Base-by-base conservation (phyloP, 2,888 invertebrate species). In the Agapetus fuscipes region DNA sequence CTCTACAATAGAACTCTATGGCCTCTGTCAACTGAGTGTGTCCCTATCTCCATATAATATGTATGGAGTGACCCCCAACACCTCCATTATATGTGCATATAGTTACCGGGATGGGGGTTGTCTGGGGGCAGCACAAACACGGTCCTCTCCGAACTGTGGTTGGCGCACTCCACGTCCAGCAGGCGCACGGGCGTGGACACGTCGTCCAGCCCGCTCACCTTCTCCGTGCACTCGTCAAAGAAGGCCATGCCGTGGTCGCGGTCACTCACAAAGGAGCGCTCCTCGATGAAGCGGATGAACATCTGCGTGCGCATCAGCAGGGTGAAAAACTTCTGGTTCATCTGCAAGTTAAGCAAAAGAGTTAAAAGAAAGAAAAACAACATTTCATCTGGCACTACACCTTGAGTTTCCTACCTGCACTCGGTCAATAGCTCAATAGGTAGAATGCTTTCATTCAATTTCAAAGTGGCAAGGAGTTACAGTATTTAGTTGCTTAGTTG, bases 231-330 rank as follows among this genome's bases (percentile, higher is more conserved):
- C 56, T 98, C 96, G 62, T 98, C 98, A 58, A 98, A 98, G 64
- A 93, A 93, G 10, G 88, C 90, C 40, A 98, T 68, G 31, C 93
- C 90, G 44, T 91, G 90, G 65, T 97, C 96, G 53, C 88, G 90
- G 57, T 96, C 96, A n/a, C 94, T 93, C 1, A 96, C 93, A 64
- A 99, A 97, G 50, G 95, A 95, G 13, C 97, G 76, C 61, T 98
- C 98, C 62, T 98, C 97, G 48, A 99, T 96, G 63, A 99, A 98
- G 35, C 95, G 80, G 49, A 90, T 93, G 66, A 96, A 97, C 86
- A 93, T 91, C 66, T 97, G 96, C 1, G 96, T 97, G 53, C 82
- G 83, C 76, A 91, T 85, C 57, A 95, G 68, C 50, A 88, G 71
- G 20, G 79, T 78, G 66, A 86, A 96, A 71, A 96, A 96, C 57